Evolutionary conservation across 2,113 vertebrate species (phyloP).

Genomic region (Pomatostomus ruficeps): DNA sequence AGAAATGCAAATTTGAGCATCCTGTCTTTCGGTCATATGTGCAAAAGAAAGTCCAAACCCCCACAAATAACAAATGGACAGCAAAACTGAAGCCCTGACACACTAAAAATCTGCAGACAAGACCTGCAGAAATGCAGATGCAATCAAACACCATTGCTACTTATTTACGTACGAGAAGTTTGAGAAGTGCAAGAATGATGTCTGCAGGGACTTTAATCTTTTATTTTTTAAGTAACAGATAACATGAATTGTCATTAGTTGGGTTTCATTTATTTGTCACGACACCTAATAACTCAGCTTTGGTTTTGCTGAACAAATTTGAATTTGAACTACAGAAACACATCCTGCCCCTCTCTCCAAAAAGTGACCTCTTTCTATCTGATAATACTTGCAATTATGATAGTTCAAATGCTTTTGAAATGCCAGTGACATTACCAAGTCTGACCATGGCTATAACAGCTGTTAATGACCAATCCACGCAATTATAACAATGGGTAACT

Average conservation of each 20-base stretch:
- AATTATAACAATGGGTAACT: neutral
- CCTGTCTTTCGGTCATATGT: neutral
- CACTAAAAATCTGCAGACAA: neutral
- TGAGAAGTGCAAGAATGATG: neutral
- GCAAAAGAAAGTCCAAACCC: neutral
- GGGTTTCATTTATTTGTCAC: fast-evolving
- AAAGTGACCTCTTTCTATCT: neutral
- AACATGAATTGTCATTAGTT: neutral
- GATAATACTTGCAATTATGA: neutral
- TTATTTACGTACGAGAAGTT: neutral
- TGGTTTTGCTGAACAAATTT: neutral
- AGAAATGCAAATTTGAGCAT: neutral
- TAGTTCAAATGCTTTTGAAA: neutral
- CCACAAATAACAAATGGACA: neutral
- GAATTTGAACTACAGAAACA: neutral
- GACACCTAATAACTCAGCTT: neutral
- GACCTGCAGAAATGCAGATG: neutral
- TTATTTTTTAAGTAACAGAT: neutral
- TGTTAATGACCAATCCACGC: neutral
- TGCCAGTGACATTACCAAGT: neutral
- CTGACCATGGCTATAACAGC: neutral
- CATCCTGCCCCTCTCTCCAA: fast-evolving
- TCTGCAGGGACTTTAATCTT: neutral
- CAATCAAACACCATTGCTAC: neutral
- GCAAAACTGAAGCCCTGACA: neutral